Evolutionary conservation across 2,113 vertebrate species (phyloP).

Genomic region (Anas platyrhynchos): DNA sequence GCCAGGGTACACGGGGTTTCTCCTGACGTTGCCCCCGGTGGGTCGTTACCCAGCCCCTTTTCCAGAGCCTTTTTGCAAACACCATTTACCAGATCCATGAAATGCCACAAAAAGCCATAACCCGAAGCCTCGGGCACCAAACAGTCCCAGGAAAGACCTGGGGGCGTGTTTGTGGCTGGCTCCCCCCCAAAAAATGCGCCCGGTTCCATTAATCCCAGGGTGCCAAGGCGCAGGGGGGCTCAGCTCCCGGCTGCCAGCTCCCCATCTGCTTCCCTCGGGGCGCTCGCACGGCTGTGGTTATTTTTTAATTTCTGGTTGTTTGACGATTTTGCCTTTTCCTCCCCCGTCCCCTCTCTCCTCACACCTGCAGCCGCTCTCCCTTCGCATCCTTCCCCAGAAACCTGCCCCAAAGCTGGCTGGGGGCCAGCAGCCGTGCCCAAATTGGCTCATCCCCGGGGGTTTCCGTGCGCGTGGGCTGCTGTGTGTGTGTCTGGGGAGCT

Average conservation of each 20-base stretch:
- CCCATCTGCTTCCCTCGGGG: neutral
- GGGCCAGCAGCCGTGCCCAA: neutral
- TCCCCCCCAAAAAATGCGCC: no score
- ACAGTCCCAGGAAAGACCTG: neutral
- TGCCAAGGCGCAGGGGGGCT: neutral
- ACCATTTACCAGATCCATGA: fast-evolving
- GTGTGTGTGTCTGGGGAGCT: fast-evolving
- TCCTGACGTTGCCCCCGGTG: fast-evolving
- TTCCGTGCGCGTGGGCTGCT: neutral
- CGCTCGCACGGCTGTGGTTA: fast-evolving
- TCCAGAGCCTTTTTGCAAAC: neutral
- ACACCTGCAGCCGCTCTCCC: neutral
- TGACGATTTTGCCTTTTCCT: neutral
- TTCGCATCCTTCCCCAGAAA: neutral
- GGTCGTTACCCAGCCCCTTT: neutral
- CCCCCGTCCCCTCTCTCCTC: neutral
- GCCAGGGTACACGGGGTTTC: neutral
- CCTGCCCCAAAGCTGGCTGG: neutral
- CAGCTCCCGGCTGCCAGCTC: neutral
- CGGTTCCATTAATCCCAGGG: neutral
- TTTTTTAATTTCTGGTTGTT: no score
- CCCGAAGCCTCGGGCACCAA: neutral
- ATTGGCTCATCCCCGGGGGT: neutral
- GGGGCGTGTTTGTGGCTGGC: neutral
- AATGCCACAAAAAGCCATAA: neutral